These are phyloP conservation scores for Manis javanica DNA, from an alignment of 2,797 vertebrate genomes.

Conservation along the genomic window DNA sequence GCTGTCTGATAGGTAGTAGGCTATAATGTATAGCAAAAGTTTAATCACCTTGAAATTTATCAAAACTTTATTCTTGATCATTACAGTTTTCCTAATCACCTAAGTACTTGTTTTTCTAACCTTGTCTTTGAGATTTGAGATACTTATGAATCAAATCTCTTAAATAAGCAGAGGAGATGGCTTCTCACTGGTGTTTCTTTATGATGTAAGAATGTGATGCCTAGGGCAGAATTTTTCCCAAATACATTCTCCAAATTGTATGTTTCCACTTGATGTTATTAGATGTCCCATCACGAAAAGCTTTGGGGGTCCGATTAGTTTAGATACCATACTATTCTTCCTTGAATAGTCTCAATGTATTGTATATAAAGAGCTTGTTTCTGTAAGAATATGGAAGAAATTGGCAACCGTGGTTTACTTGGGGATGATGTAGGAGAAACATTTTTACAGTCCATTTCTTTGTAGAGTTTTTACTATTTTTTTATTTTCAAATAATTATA, in stretches of 20 bases:
- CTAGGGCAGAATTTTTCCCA: not conserved
- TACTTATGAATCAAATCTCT: constrained; percentile 20
- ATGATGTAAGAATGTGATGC: not conserved
- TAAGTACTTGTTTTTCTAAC: constrained; percentile 41
- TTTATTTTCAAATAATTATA: constrained; percentile 50
- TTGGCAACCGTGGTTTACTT: not conserved
- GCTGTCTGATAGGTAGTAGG: not conserved
- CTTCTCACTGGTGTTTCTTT: constrained; percentile 39
- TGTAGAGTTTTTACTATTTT: not conserved
- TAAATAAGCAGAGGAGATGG: constrained; percentile 11
- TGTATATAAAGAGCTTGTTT: not conserved
- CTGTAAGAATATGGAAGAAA: not conserved
- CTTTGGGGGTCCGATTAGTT: constrained; percentile 21
- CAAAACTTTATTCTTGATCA: constrained; percentile 28
- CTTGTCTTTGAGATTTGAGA: not conserved
- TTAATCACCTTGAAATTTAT: constrained; percentile 46
- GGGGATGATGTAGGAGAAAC: not conserved
- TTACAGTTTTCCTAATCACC: not conserved
- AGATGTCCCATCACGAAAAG: not conserved
- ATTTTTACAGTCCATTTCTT: constrained; percentile 36
- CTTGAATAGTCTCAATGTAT: not conserved
- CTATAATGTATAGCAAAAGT: not conserved
- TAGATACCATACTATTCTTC: not conserved
- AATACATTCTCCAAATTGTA: not conserved
- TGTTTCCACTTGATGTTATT: constrained; percentile 16